These are phyloP conservation scores for Acrocyrtus sp. DNA, from an alignment of 2,888 invertebrate species.

Conservation along the genomic window DNA sequence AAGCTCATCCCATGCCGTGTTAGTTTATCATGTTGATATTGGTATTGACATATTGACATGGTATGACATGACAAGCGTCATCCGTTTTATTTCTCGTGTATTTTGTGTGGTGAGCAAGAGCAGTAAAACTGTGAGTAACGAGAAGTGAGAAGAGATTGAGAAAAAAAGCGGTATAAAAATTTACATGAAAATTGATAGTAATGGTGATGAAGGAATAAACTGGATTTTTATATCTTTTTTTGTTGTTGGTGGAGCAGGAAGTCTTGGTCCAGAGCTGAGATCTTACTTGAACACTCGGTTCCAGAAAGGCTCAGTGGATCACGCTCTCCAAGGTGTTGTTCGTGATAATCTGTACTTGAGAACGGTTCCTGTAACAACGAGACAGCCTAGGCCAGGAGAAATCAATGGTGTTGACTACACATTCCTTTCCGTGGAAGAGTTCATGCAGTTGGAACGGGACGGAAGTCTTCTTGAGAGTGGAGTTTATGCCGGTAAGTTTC, in stretches of 20 bases:
- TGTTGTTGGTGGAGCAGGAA: conserved; percentile 64
- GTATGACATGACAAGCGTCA: no score
- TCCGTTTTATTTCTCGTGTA: no score
- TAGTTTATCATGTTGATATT: no score
- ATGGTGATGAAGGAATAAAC: no score
- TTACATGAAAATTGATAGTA: no score
- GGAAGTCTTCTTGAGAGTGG: conserved; percentile 74
- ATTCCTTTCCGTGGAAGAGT: conserved; percentile 71
- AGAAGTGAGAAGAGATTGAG: no score
- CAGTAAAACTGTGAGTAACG: no score
- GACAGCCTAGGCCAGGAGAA: conserved; percentile 71
- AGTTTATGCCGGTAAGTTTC: conserved; percentile 71
- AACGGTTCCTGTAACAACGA: conserved; percentile 74
- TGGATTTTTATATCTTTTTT: no score
- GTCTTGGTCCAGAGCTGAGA: conserved; percentile 69
- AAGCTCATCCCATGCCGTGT: no score
- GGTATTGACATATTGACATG: no score
- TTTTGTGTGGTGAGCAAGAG: no score
- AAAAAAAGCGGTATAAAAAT: no score
- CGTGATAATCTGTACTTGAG: conserved; percentile 73
- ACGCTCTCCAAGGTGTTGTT: conserved; percentile 74
- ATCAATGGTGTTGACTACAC: conserved; percentile 74
- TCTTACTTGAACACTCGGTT: conserved; percentile 71
- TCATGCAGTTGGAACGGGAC: conserved; percentile 70
- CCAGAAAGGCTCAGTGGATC: conserved; percentile 71